Base-by-base conservation (phyloP, 2,113 vertebrate genomes). In the Nothobranchius kuhntae region DNA sequence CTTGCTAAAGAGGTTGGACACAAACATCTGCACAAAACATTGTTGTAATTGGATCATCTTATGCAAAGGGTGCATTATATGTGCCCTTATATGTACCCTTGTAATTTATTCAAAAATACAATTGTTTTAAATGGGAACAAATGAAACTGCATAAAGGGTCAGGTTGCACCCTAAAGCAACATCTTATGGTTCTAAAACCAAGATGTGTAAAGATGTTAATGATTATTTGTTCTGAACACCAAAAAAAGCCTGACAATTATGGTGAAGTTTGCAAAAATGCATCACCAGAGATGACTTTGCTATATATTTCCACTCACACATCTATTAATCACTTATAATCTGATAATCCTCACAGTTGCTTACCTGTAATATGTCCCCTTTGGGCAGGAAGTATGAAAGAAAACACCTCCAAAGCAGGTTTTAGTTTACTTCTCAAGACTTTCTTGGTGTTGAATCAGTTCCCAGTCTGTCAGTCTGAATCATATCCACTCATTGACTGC, bases 311-410 rank as follows among this genome's bases (percentile, higher is more conserved):
- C 65, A 35, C 52, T 54, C 78, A 66, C 61, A 74, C 54, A 65
- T 61, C 60, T 53, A 53, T 70, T 78, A 80, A 86, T 84, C 78
- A 61, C 58, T 53, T 52, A 66, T 81, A 81, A 75, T 74, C 77
- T 30, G 76, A 83, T 89, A 84, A 89, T 87, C 86, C 85, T 76
- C 66, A 59, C 65, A 78, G 83, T 75, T 79, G 85, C 82, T 85
- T 81, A 87, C 86, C 86, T 89, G 75, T 83, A 77, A 80, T 60
- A 73, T 84, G 80, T 77, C 79, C 68, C 50, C 77, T 78, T 24
- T 40, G 73, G 65, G 62, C 70, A 51, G 62, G 66, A 68, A 63
- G 85, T 78, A 71, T 35, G 26, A 68, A 53, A 24, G 54, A 68
- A 67, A 65, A 42, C 69, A 53, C 65, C 50, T 75, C 77, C 67